Evolutionary conservation across 2,888 invertebrate species (phyloP), one percentile per base, ranked within the genome.

Genomic region (Pemphredon lugubris): DNA sequence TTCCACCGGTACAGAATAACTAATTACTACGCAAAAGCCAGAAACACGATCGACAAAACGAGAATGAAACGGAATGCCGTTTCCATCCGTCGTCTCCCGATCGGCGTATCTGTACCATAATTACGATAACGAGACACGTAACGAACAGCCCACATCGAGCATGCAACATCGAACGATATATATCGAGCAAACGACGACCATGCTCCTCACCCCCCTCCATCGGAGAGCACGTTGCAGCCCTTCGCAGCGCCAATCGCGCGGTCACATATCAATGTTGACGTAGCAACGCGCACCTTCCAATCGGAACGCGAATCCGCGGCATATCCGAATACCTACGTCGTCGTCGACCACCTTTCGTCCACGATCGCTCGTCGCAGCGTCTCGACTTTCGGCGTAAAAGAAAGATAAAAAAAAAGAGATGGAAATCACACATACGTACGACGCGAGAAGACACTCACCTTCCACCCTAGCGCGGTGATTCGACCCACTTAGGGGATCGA

Each of bases 401-500:
- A n/a, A n/a, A n/a, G n/a, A n/a, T n/a, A n/a, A n/a, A n/a, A n/a
- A n/a, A n/a, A n/a, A n/a, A n/a, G n/a, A n/a, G n/a, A n/a, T n/a
- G n/a, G n/a, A n/a, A n/a, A n/a, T n/a, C n/a, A n/a, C n/a, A n/a
- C n/a, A n/a, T n/a, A n/a, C n/a, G 9, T 30, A 30, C 30, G 4
- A 37, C 50, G 2, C 34, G 14, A 7, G 30, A 45, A 66, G 48
- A 64, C 45, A 53, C 69, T 69, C 65, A 69, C 69, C 69, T 59
- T 65, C 61, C 58, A 45, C 26, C 40, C n/a, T 23, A 20, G 45
- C 48, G 51, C 53, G 69, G 65, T 54, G 58, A 59, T 50, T 59
- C 69, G 69, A 69, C 69, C 69, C 65, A 69, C 59, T 69, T 69
- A 34, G 45, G 20, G 18, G 44, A n/a, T 40, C 26, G 66, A 40